Evolutionary conservation across 2,888 invertebrate species (phyloP), one percentile per base, ranked within the genome.

Genomic region (Ornithoptera alexandrae): DNA sequence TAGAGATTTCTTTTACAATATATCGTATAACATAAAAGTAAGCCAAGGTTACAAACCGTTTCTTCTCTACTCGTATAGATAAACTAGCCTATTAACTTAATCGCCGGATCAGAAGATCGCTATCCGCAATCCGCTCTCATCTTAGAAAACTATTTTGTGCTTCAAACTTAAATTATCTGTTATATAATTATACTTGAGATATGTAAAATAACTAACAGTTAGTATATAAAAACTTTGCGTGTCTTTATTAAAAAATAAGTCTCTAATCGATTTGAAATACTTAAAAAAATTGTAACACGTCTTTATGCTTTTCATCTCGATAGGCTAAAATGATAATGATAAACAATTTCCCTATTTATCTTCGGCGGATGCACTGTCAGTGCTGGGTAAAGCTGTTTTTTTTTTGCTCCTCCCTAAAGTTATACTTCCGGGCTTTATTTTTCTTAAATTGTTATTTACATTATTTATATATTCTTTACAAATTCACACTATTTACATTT

Each of bases 21-120:
- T 57, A 57, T 57, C 20, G 20, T 57, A 57, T 20, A 20, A 20
- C n/a, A 57, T 20, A 20, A 57, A 57, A 57, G 57, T 57, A 57
- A 57, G 57, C 20, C 57, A 57, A 57, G 57, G 57, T 57, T 57
- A 57, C 20, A 57, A 53, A 53, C 57, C 7, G 57, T 57, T 57
- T 57, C 22, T 57, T 20, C 20, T 7, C 39, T 39, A 39, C 39
- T 39, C 20, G 18, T 57, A 20, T n/a, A 57, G 57, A 57, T 57
- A 57, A 8, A 57, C 6, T 10, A 57, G 57, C 8, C 57, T 57
- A 57, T 57, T 61, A 61, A n/a, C 61, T 18, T 22, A 61, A 61
- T 61, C 61, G 24, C 61, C 39, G 39, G 39, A 61, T 61, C 39
- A 39, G 39, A 20, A 61, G 61, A 61, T 61, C 36, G 61, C 30